Evolutionary conservation across 2,888 invertebrate species (phyloP).

Genomic region (Punctoribates punctum): DNA sequence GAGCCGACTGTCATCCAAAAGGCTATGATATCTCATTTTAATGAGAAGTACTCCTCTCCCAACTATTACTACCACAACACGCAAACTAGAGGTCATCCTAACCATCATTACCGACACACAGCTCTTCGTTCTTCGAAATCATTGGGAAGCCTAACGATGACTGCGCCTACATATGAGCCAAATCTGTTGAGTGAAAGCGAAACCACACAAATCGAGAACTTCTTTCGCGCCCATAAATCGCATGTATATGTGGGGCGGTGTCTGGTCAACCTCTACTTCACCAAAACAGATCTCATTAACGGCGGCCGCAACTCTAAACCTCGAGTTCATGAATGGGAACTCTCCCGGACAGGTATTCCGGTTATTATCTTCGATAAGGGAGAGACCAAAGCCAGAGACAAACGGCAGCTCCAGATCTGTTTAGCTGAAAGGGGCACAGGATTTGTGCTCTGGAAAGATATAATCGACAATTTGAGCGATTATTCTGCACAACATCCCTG

Average conservation of each 20-base stretch:
- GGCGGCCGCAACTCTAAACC: constrained; percentile 43
- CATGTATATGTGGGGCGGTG: constrained; percentile 72
- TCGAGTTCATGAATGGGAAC: constrained; percentile 60
- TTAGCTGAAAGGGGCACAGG: constrained; percentile 74
- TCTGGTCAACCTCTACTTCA: constrained; percentile 60
- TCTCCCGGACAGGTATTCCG: constrained; percentile 73
- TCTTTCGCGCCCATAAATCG: constrained; percentile 71
- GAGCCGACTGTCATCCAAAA: neutral
- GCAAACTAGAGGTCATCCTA: constrained; percentile 12
- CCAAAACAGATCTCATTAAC: constrained; percentile 50
- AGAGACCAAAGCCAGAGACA: constrained; percentile 65
- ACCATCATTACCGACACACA: constrained; percentile 23
- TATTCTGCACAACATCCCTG: constrained; percentile 64
- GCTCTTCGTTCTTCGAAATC: constrained; percentile 13
- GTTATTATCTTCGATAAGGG: constrained; percentile 72
- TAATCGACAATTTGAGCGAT: constrained; percentile 71
- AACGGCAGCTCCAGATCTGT: constrained; percentile 66
- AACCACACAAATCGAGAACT: constrained; percentile 66
- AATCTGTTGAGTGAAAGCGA: constrained; percentile 44
- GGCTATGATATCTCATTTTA: constrained; percentile 33
- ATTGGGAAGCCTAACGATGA: constrained; percentile 13
- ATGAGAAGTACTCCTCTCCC: constrained; percentile 23
- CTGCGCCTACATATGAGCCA: constrained; percentile 17
- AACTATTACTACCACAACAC: constrained; percentile 2
- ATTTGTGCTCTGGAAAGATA: constrained; percentile 75